Evolutionary conservation across 2,888 invertebrate genomes (phyloP), one percentile per base, ranked within the genome.

Genomic region (Xestia rhomboidea): DNA sequence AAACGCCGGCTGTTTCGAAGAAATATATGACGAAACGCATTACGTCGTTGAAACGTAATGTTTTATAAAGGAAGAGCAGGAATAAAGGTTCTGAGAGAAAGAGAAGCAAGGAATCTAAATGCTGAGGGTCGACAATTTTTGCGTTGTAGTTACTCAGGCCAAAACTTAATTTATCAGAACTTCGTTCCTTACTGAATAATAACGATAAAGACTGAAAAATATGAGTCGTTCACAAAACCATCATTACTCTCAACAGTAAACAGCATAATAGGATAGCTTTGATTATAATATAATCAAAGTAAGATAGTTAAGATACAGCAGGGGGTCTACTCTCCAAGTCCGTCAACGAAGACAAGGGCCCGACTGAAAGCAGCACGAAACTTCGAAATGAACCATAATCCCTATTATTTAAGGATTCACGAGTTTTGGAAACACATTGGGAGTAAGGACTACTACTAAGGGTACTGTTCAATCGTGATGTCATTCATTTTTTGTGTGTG

Each of bases 11-110:
- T 34, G 68, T 74, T 82, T 80, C 60, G 34, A 27, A 54, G 63
- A 75, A 74, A 79, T 57, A 68, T 51, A 60, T 78, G 81, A 79
- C 81, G 75, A 71, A 80, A 82, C 34, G 30, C 21, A 51, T 68
- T 82, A 84, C 81, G 84, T 82, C 70, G 34, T 64, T 13, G 1
- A 6, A 24, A 71, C 74, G 63, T 79, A 84, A 81, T 38, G 30
- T 34, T 49, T 54, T 24, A 44, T 44, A 24, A n/a, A 34, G 30
- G 34, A 44, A 27, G 15, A 38, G 15, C 0, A 41, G 54, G 5
- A 7, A 30, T 13, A 24, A 11, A 46, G 34, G 15, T 60, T 79
- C 21, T 15, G 21, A 34, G 11, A 60, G 27, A 51, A 24, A 34
- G 4, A 21, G 15, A 46, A 46, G 6, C 6, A 30, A n/a, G 8